Percentiles rank a stretch among this genome's conserved stretches.
These are phyloP conservation scores for Ormia ochracea DNA, from an alignment of 2,888 invertebrate genomes.

Conservation along the genomic window DNA sequence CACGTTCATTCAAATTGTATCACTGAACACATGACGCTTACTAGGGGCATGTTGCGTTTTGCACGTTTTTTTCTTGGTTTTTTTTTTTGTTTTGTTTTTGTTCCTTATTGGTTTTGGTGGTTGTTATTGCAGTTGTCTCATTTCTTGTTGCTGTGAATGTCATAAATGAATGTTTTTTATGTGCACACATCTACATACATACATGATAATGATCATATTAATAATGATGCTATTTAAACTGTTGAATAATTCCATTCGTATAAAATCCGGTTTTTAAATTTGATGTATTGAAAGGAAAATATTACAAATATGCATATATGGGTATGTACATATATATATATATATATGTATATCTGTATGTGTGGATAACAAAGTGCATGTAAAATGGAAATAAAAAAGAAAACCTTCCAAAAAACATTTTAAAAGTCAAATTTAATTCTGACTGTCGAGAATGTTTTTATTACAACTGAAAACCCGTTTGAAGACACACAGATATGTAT, in stretches of 20 bases:
- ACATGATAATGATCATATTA: conserved; percentile 14
- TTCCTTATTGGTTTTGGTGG: conserved; percentile 15
- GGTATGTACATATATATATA: background rate
- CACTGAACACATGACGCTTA: conserved; percentile 17
- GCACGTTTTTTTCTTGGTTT: conserved; percentile 47
- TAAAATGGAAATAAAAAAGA: conserved; percentile 8
- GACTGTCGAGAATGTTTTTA: too few relatives aligned
- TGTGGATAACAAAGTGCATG: background rate
- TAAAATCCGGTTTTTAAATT: conserved; percentile 59
- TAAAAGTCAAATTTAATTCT: too few relatives aligned
- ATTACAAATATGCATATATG: too few relatives aligned
- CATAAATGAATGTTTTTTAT: too few relatives aligned
- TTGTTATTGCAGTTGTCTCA: conserved; percentile 8
- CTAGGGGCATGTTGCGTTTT: conserved; percentile 17
- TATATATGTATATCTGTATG: background rate
- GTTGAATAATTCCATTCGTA: conserved; percentile 60
- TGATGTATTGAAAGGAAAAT: background rate
- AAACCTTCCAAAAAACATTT: background rate
- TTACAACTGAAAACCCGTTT: too few relatives aligned
- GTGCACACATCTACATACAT: too few relatives aligned
- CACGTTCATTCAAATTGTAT: background rate
- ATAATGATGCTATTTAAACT: conserved; percentile 55
- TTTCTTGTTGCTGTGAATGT: conserved; percentile 31
- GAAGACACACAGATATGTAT: too few relatives aligned
- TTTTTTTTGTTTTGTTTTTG: background rate